Base-by-base conservation (phyloP, 1,140 invertebrate species). In the Marisa cornuarietis region DNA sequence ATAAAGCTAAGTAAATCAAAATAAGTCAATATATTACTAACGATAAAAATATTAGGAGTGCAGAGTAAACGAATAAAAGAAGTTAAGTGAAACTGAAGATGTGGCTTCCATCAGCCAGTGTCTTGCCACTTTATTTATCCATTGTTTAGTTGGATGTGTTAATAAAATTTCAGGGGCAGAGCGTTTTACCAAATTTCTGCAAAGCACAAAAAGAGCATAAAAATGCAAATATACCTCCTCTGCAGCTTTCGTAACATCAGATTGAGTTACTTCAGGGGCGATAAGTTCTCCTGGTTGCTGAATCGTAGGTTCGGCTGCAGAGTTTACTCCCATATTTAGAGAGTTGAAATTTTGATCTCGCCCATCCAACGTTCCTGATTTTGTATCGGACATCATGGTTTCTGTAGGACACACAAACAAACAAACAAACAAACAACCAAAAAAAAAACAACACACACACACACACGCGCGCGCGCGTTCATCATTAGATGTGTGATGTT, bases 241-340 rank as follows among this genome's bases (percentile, higher is more conserved):
- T 14, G 63, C 63, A 68, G 68, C 68, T 77, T 77, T 77, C 49
- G 54, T 63, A 4, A 77, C 76, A 11, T 52, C 24, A 10, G 49
- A 62, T 20, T 66, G 49, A 10, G 65, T 6, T 18, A 68, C 76
- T 77, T 77, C 76, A 68, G 76, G 76, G 76, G 58, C 76, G 26
- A 77, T 77, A 77, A 77, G 42, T n/a, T 77, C 76, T 54, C 76
- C 76, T 22, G 76, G 76, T 24, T 77, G 76, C 65, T 77, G 76
- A 8, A 77, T 77, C 63, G 54, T 51, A 14, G 49, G 16, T n/a
- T 54, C 63, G 14, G 63, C 20, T 22, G 51, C 63, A 51, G 42
- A 65, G n/a, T 69, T 77, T 51, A n/a, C 1, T 76, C 75, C 75
- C 75, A 52, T 76, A 9, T 73, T 49, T 22, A 51, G 5, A 0